Evolutionary conservation across 2,113 vertebrate species (phyloP).

Genomic region (Mohoua ochrocephala): DNA sequence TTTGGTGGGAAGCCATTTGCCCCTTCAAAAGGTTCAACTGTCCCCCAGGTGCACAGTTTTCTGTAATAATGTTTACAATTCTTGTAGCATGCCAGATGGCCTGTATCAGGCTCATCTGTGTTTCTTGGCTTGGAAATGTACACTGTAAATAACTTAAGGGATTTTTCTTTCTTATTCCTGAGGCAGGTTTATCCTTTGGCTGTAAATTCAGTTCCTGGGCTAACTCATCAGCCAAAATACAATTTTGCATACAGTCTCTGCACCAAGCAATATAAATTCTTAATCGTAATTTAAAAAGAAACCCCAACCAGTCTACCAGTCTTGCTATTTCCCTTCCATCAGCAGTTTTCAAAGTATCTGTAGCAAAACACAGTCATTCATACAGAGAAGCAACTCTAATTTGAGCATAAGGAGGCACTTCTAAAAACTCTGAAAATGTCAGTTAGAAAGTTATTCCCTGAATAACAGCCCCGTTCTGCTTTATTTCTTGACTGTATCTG

Average conservation of each 20-base stretch:
- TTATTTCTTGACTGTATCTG: neutral
- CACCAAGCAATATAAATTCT: neutral
- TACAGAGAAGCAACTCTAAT: neutral
- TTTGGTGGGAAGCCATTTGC: neutral
- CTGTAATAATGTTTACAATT: neutral
- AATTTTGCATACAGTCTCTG: neutral
- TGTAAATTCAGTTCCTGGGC: neutral
- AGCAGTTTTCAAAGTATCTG: neutral
- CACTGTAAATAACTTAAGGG: neutral
- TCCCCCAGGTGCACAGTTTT: neutral
- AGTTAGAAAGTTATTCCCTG: neutral
- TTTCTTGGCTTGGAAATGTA: conserved; percentile 22
- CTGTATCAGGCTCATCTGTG: neutral
- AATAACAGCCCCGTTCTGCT: neutral
- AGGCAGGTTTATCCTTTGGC: neutral
- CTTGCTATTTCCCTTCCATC: neutral
- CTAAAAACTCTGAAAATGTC: neutral
- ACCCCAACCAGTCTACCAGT: neutral
- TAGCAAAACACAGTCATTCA: neutral
- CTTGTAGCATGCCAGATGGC: neutral
- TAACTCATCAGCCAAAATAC: neutral
- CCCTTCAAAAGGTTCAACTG: neutral
- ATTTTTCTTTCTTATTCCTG: neutral
- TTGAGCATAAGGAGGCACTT: neutral
- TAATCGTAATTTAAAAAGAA: neutral